Evolutionary conservation across 2,113 vertebrate genomes (phyloP).

Genomic region (Tympanuchus pallidicinctus): DNA sequence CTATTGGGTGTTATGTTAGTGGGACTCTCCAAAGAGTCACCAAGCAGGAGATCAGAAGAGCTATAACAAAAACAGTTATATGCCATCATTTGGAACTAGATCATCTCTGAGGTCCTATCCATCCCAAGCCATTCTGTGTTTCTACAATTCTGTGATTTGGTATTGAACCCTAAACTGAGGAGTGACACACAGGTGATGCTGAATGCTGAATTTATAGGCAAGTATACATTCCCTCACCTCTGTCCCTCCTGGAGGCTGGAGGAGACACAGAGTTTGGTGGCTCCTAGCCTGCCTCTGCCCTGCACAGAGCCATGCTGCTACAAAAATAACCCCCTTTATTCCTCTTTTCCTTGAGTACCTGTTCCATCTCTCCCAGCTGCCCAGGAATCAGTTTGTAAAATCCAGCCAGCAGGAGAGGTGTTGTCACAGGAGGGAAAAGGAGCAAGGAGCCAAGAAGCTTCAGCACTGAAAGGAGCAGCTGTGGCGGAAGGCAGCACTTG

Average conservation of each 20-base stretch:
- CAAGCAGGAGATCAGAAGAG: neutral
- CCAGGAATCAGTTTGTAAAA: neutral
- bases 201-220: neutral
- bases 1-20: neutral
- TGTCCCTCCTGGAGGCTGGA: neutral
- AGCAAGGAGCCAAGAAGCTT: constrained; percentile 11
- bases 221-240: neutral
- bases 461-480: neutral
- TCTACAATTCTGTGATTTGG: neutral
- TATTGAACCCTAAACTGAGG: neutral
- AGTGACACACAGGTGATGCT: neutral
- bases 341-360: neutral
- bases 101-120: too few relatives aligned
- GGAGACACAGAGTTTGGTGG: neutral
- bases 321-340: neutral
- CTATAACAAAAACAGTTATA: neutral
- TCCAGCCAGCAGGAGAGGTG: neutral
- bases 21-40: neutral
- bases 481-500: neutral
- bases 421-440: neutral
- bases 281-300: neutral
- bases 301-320: neutral
- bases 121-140: too few relatives aligned
- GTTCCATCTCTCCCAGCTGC: neutral
- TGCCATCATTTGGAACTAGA: neutral